These are phyloP conservation scores for Sphaerodactylus townsendi DNA, from an alignment of 2,113 vertebrate species.

Conservation along the genomic window DNA sequence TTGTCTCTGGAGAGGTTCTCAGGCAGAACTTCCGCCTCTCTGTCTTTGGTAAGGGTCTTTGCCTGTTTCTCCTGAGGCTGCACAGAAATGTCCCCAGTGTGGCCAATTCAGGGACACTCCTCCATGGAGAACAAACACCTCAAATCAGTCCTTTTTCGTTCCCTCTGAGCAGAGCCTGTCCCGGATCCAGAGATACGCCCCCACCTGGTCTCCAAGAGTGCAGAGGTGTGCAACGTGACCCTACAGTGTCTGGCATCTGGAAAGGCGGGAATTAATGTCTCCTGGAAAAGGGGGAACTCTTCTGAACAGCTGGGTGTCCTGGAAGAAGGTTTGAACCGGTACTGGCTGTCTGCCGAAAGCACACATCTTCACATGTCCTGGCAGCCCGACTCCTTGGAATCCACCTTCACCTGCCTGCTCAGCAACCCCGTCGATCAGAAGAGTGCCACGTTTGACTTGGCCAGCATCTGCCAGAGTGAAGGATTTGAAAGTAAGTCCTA, in stretches of 20 bases:
- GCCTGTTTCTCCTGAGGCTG: too few relatives aligned
- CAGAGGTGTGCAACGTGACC: not conserved
- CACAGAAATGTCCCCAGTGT: too few relatives aligned
- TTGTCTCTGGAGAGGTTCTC: too few relatives aligned
- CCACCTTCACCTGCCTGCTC: not conserved
- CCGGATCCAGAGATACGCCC: too few relatives aligned
- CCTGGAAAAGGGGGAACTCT: not conserved
- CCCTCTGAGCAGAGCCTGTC: not conserved
- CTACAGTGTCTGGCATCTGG: not conserved
- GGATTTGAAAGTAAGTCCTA: too few relatives aligned
- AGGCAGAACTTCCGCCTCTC: too few relatives aligned
- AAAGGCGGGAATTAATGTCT: not conserved
- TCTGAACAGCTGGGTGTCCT: accelerated
- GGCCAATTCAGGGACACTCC: too few relatives aligned
- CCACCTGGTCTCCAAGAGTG: not conserved
- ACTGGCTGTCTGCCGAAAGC: not conserved
- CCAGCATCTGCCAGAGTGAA: not conserved
- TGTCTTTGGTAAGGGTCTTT: too few relatives aligned
- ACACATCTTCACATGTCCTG: not conserved
- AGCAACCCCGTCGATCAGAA: not conserved
- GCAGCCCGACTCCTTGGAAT: not conserved
- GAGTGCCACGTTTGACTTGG: not conserved
- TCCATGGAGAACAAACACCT: too few relatives aligned
- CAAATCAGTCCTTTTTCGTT: too few relatives aligned
- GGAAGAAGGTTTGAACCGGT: not conserved